Conservation (phyloP, 2,113 vertebrate genomes). For the Poeciliopsis prolifica region DNA sequence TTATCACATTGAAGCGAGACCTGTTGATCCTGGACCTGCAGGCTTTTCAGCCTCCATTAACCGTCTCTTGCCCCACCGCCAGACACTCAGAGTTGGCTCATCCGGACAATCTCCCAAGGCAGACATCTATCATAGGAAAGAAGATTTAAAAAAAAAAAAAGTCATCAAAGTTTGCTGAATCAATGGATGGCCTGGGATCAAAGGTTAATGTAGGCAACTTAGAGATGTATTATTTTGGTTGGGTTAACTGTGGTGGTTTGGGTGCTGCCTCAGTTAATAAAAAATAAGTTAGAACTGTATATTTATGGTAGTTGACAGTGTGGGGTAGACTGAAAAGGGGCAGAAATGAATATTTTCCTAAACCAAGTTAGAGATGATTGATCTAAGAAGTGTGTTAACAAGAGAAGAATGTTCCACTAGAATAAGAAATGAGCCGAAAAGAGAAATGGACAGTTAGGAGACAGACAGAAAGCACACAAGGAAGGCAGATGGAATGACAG, state of each 20-base stretch:
- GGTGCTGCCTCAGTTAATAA: neutral
- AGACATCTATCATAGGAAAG: slow-evolving; percentile 41
- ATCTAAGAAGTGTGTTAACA: slow-evolving; percentile 23
- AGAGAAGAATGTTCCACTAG: neutral
- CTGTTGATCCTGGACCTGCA: slow-evolving; percentile 16
- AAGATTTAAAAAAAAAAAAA: slow-evolving; percentile 40
- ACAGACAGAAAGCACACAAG: slow-evolving; percentile 9
- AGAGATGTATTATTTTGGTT: neutral
- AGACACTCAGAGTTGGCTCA: slow-evolving; percentile 44
- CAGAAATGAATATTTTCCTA: neutral
- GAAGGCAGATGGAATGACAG: slow-evolving; percentile 62
- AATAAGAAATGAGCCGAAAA: slow-evolving; percentile 29
- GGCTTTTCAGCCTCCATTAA: slow-evolving; percentile 18
- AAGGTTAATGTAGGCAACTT: slow-evolving; percentile 10
- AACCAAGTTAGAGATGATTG: slow-evolving; percentile 20
- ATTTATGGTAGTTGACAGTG: neutral
- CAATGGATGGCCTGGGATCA: slow-evolving; percentile 5
- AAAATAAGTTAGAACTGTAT: neutral
- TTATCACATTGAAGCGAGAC: slow-evolving; percentile 8
- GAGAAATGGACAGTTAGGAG: slow-evolving; percentile 10
- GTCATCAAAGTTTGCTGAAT: slow-evolving; percentile 20
- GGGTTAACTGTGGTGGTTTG: neutral
- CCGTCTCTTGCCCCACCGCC: slow-evolving; percentile 19
- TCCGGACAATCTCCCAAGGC: slow-evolving; percentile 46
- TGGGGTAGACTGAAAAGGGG: neutral